Evolutionary conservation across 2,888 invertebrate genomes (phyloP).

Genomic region (Cacoxenus indagator): DNA sequence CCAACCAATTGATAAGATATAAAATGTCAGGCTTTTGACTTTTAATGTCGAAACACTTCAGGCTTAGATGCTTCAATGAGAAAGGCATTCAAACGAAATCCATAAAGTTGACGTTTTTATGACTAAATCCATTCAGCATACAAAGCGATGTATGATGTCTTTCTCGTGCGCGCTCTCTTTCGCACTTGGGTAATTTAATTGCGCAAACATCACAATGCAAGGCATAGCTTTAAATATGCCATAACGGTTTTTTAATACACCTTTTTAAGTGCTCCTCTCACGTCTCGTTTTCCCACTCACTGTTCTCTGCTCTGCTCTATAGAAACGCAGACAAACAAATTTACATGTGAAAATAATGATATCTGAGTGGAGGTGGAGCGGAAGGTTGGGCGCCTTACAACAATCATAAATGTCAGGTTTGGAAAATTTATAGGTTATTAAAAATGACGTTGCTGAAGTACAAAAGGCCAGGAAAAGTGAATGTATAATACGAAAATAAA

Average conservation of each 20-base stretch:
- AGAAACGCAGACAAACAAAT: neutral
- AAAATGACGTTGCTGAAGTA: neutral
- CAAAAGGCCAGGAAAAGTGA: neutral
- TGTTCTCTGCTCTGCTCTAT: neutral
- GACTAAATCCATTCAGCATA: no score
- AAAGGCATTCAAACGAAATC: no score
- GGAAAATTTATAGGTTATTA: neutral
- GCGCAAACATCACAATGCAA: neutral
- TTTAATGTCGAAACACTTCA: no score
- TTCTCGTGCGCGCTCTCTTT: no score
- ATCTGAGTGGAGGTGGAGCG: neutral
- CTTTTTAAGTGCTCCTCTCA: neutral
- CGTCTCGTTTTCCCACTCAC: neutral
- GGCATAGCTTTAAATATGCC: conserved; percentile 11
- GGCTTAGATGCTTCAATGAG: no score
- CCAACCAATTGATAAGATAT: no score
- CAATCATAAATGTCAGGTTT: neutral
- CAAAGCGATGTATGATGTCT: no score
- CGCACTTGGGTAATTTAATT: neutral
- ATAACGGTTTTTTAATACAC: neutral
- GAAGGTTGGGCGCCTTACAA: neutral
- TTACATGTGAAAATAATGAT: neutral
- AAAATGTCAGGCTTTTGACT: no score
- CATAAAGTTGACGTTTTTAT: no score
- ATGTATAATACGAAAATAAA: neutral